Evolutionary conservation across 1,140 invertebrate genomes (phyloP), one percentile per base, ranked within the genome.

Genomic region (Anastrepha obliqua): DNA sequence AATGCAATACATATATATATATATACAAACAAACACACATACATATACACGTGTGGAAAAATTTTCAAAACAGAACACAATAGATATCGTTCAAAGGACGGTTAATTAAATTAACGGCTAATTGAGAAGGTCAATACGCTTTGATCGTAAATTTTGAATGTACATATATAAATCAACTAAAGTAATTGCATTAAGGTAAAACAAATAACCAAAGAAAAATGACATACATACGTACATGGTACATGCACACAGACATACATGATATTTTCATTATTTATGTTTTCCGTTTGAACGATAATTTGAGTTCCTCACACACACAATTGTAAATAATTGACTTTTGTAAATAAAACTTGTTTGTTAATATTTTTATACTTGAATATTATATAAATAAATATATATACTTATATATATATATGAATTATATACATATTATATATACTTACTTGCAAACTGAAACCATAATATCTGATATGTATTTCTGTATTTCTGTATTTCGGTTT

Each of bases 311-410:
- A 78, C 88, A 88, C 58, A 74, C 74, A 89, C 86, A 85, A 89
- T 89, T 92, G 91, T 92, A 92, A 92, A 92, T 92, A 92, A 92
- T 92, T 92, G 59, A 51, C 39, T 87, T 87, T 89, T 91, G 91
- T 91, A 91, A 91, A 91, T 91, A 91, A 65, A 74, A 51, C 39
- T 88, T 88, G 39, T 88, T 86, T 87, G 58, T 81, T 78, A 78
- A 78, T 78, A 78, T 87, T 60, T 87, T 78, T 78, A 62, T 81
- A 87, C 11, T 44, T 74, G 62, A 55, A 44, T 62, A 78, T 62
- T 60, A 60, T 87, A 78, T 78, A 78, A 59, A 78, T 87, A 59
- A 42, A 87, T 78, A 87, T 74, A 42, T 74, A 29, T 29, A 29
- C 29, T 29, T 29, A 29, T 29, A 58, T 59, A 64, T 44, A 47